Evolutionary conservation across 2,797 vertebrate genomes (phyloP).

Genomic region (Acanthiza pusilla): DNA sequence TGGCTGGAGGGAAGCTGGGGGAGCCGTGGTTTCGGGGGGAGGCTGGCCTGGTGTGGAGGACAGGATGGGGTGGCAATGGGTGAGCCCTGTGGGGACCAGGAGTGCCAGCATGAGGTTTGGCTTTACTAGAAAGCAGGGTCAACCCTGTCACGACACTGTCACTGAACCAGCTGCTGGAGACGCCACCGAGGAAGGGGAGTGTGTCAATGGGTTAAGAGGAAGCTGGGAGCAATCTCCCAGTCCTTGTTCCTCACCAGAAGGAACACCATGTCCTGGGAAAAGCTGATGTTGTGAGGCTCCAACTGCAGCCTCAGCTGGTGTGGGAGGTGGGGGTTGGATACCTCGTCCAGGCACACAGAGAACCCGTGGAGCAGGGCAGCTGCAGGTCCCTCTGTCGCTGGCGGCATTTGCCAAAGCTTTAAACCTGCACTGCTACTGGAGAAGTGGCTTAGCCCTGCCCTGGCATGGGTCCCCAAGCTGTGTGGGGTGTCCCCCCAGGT

Average conservation of each 20-base stretch:
- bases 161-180: not conserved
- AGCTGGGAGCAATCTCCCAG: not conserved
- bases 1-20: not conserved
- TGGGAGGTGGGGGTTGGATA: not conserved
- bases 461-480: not conserved
- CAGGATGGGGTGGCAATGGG: not conserved
- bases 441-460: not conserved
- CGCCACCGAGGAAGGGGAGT: not conserved
- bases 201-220: not conserved
- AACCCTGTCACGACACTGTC: not conserved
- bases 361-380: not conserved
- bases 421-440: not conserved
- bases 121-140: not conserved
- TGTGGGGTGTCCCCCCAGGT: not conserved
- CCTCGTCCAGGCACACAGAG: not conserved
- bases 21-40: not conserved
- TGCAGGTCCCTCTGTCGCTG: fast-evolving
- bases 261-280: not conserved
- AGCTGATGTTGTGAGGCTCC: not conserved
- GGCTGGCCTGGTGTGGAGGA: not conserved
- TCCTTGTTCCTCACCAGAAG: fast-evolving
- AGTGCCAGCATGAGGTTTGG: not conserved
- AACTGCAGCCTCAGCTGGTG: not conserved
- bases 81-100: not conserved
- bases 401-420: not conserved